phyloP scores from a whole-genome alignment of 2,888 invertebrate species.

The Lomographa bimaculata region DNA sequence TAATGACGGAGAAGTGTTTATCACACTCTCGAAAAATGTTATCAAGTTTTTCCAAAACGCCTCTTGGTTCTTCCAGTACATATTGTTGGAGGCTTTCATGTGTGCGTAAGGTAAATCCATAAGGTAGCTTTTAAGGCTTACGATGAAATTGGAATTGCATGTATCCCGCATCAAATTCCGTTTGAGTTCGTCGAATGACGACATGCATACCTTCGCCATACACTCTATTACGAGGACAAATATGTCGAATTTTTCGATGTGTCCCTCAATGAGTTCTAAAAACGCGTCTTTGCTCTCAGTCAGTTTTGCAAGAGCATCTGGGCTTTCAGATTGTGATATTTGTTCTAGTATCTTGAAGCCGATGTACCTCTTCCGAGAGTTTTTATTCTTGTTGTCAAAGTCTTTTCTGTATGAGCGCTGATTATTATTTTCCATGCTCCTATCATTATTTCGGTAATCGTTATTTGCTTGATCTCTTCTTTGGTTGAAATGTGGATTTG shows the following conservation, averaged over 20 bases:
- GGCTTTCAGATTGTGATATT: slow-evolving; percentile 51
- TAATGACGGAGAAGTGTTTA: slow-evolving; percentile 57
- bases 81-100: slow-evolving; percentile 32
- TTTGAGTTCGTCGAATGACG: slow-evolving; percentile 60
- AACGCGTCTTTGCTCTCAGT: slow-evolving; percentile 54
- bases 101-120: slow-evolving; percentile 56
- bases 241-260: slow-evolving; percentile 53
- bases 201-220: slow-evolving; percentile 59
- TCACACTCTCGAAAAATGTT: slow-evolving; percentile 56
- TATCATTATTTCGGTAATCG: not conserved
- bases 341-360: slow-evolving; percentile 55
- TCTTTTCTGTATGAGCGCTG: not conserved
- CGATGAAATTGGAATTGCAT: slow-evolving; percentile 60
- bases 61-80: slow-evolving; percentile 62
- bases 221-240: slow-evolving; percentile 63
- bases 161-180: slow-evolving; percentile 54
- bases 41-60: slow-evolving; percentile 65
- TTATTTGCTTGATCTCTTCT: not conserved
- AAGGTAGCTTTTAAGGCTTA: slow-evolving; percentile 53
- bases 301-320: slow-evolving; percentile 57
- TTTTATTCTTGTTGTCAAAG: not conserved
- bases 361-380: slow-evolving; percentile 18
- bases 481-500: not conserved
- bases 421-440: not conserved
- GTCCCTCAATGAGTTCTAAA: slow-evolving; percentile 49